Percentiles rank a stretch among this genome's conserved stretches.
These are phyloP conservation scores for Apis mellifera DNA, from an alignment of 1,140 invertebrate species.

Conservation along the genomic window Amel_HAv3.1 CM009941.2:9934001-9934500, in stretches of 20 bases:
- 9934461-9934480: not conserved
- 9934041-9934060: no score
- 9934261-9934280: constrained; percentile 87
- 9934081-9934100: not conserved
- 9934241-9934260: constrained; percentile 70
- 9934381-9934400: no score
- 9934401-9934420: not conserved
- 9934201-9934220: constrained; percentile 89
- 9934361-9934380: no score
- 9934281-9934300: constrained; percentile 85
- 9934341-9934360: not conserved
- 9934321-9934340: constrained; percentile 56
- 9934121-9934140: not conserved
- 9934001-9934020: no score
- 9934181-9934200: constrained; percentile 85
- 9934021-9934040: no score
- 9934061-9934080: no score
- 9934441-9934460: not conserved
- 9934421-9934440: not conserved
- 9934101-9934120: no score
- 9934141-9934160: constrained; percentile 83
- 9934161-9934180: constrained; percentile 84
- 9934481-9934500: not conserved
- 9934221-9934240: constrained; percentile 87
- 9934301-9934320: constrained; percentile 84